A percentile compares a stretch with the other conserved stretches of the same genome.
Conservation (phyloP, 2,888 invertebrate genomes). For the Cremastobaeus sp. region DNA sequence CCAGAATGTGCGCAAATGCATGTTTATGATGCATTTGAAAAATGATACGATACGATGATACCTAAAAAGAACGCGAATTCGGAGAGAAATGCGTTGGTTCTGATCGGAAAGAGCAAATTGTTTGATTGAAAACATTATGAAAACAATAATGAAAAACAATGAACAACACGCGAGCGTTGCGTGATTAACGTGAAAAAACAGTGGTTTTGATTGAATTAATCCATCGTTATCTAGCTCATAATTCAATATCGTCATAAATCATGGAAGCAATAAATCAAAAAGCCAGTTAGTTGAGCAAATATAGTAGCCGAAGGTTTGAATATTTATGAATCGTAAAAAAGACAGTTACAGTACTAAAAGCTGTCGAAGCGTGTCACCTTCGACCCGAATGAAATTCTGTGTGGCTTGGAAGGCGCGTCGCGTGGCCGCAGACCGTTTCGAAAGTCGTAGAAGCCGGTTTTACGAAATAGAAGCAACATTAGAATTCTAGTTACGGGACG, state of each 20-base stretch:
- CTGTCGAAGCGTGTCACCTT: constrained; percentile 61
- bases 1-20: no score
- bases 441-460: constrained; percentile 52
- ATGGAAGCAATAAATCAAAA: constrained; percentile 49
- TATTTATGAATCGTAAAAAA: constrained; percentile 61
- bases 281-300: constrained; percentile 46
- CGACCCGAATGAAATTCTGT: constrained; percentile 56
- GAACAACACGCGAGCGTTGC: constrained; percentile 20
- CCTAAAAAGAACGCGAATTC: no score
- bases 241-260: constrained; percentile 54
- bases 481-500: constrained; percentile 56
- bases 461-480: constrained; percentile 54
- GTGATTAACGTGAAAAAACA: constrained; percentile 43
- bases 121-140: no score
- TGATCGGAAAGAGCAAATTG: no score
- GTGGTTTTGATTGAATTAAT: constrained; percentile 51
- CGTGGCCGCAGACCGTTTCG: constrained; percentile 59
- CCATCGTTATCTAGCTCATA: constrained; percentile 37
- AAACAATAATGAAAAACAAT: constrained; percentile 16
- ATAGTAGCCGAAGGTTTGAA: constrained; percentile 56
- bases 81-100: no score
- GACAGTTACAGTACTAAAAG: constrained; percentile 61
- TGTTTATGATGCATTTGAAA: no score
- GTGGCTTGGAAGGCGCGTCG: constrained; percentile 53
- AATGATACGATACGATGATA: no score